Percentiles rank a stretch among this genome's conserved stretches.
Evolutionary conservation across 2,888 invertebrate genomes (phyloP).

Genomic region (Phortica okadai): DNA sequence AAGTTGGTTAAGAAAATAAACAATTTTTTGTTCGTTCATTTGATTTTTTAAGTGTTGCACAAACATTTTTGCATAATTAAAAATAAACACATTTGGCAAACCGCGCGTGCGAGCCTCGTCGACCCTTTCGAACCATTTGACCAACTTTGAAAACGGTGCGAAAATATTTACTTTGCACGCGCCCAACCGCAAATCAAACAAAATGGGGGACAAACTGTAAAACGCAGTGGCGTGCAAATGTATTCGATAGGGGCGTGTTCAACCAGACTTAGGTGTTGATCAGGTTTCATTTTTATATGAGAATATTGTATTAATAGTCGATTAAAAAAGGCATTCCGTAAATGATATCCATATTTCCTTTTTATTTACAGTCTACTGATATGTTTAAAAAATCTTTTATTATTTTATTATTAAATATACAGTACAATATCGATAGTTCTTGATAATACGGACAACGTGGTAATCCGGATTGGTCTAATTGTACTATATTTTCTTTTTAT

Average conservation of each 20-base stretch:
- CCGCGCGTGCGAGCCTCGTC: neutral
- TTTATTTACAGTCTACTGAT: too few species aligned
- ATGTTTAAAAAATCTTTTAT: too few species aligned
- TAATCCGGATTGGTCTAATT: too few species aligned
- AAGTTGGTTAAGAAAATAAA: neutral
- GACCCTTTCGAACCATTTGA: neutral
- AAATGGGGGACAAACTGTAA: neutral
- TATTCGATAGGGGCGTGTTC: neutral
- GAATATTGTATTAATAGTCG: too few species aligned
- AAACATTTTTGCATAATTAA: conserved; percentile 33
- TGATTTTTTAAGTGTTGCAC: neutral
- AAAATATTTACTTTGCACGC: conserved; percentile 12
- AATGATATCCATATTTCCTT: too few species aligned
- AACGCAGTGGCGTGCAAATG: neutral
- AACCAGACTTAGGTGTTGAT: too few species aligned
- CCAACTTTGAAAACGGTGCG: neutral
- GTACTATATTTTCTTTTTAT: too few species aligned
- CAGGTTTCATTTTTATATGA: too few species aligned
- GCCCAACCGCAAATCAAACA: neutral
- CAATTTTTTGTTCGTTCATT: neutral
- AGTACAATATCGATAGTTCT: too few species aligned
- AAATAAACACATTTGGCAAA: conserved; percentile 20
- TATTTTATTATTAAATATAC: too few species aligned
- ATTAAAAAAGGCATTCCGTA: too few species aligned
- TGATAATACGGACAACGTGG: too few species aligned